Conservation (phyloP, 2,113 vertebrate species). For the Calidris pugnax region DNA sequence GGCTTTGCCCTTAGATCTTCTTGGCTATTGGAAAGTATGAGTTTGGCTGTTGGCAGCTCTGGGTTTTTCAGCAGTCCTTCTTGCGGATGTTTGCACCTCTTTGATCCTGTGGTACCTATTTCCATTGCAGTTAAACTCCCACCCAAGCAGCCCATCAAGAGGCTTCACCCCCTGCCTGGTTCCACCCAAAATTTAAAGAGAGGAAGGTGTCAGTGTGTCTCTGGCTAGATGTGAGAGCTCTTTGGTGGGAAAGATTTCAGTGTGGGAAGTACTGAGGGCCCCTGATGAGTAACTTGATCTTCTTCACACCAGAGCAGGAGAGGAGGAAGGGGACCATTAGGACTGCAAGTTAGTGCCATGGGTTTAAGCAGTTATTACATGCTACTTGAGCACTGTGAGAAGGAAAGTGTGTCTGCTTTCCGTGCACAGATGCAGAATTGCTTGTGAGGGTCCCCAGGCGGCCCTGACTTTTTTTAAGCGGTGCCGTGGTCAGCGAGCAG, state of each 20-base stretch:
- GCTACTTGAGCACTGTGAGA: constrained; percentile 39
- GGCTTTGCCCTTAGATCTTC: neutral
- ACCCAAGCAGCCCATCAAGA: neutral
- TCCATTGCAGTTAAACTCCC: neutral
- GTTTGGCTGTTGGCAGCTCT: neutral
- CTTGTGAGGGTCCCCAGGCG: neutral
- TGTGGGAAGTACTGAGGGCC: neutral
- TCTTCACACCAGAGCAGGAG: neutral
- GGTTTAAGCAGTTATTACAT: neutral
- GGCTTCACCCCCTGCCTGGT: neutral
- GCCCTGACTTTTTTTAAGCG: neutral
- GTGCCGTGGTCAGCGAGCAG: neutral
- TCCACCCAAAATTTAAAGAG: neutral
- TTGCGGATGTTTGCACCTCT: neutral
- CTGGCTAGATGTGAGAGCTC: neutral
- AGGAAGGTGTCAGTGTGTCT: neutral
- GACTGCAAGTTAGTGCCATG: neutral
- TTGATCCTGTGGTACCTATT: neutral
- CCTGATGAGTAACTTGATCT: neutral
- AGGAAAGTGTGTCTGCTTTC: neutral
- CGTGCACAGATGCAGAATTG: neutral
- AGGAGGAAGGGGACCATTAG: neutral
- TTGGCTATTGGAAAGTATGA: neutral
- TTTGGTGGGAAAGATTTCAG: neutral
- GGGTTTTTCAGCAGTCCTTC: neutral